Evolutionary conservation across 2,888 invertebrate genomes (phyloP).

Genomic region (Synanthedon tipuliformis): DNA sequence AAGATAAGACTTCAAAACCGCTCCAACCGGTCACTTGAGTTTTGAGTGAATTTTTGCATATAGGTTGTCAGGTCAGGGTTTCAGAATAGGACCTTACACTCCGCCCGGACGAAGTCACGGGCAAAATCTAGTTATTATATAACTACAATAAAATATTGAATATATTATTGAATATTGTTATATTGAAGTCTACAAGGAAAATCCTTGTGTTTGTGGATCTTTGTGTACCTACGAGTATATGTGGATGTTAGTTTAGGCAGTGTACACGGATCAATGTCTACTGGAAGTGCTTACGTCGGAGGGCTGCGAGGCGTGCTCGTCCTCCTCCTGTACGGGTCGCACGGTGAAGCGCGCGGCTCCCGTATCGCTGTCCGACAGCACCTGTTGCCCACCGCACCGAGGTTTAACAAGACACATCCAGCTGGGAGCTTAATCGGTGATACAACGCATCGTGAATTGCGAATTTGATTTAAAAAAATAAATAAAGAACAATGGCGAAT

Average conservation of each 20-base stretch:
- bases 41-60: no score
- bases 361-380: slow-evolving; percentile 66
- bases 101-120: no score
- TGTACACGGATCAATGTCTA: not conserved
- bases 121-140: no score
- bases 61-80: no score
- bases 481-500: slow-evolving; percentile 3
- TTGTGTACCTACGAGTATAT: no score
- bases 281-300: slow-evolving; percentile 53
- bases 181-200: no score
- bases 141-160: no score
- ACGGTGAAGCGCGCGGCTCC: slow-evolving; percentile 73
- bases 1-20: no score
- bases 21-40: no score
- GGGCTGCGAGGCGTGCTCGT: slow-evolving; percentile 66
- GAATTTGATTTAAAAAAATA: slow-evolving; percentile 1
- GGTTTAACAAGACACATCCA: slow-evolving; percentile 1
- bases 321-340: slow-evolving; percentile 76
- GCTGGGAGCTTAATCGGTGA: slow-evolving; percentile 1
- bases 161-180: no score
- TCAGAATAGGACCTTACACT: no score
- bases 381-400: slow-evolving; percentile 31
- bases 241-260: slow-evolving; percentile 5
- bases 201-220: no score
- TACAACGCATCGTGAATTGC: slow-evolving; percentile 6